Conservation (phyloP, 64 coral and sea anemone species). For the Montipora efflorescens region DNA sequence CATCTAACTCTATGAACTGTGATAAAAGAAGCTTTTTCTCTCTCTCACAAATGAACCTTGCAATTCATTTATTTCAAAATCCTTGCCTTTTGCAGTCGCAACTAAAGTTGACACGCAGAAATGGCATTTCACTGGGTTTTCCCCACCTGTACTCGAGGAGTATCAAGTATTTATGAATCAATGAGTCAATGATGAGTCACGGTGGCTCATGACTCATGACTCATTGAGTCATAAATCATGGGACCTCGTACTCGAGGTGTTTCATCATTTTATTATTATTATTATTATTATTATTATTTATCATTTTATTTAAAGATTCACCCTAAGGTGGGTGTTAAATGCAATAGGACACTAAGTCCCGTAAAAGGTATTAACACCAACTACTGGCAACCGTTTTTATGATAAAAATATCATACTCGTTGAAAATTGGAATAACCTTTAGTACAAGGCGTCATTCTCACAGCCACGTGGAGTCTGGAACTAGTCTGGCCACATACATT, state of each 20-base stretch:
- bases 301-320: no score
- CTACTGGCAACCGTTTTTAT: constrained; percentile 22
- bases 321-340: no score
- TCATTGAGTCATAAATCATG: no score
- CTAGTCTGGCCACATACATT: background rate
- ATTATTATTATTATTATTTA: no score
- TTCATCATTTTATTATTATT: no score
- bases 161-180: no score
- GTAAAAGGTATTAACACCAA: no score
- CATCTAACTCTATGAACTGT: background rate
- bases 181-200: no score
- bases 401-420: background rate
- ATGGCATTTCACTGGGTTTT: background rate
- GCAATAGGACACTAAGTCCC: no score
- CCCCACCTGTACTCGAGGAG: background rate
- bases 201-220: no score
- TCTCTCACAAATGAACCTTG: background rate
- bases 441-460: constrained; percentile 5
- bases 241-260: background rate
- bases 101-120: background rate
- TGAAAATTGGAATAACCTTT: background rate
- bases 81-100: no score
- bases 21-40: no score
- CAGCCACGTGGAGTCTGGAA: constrained; percentile 25
- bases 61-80: background rate